These are phyloP conservation scores for Platerodrilus igneus DNA, from an alignment of 2,888 invertebrate species.

Conservation along the genomic window DNA sequence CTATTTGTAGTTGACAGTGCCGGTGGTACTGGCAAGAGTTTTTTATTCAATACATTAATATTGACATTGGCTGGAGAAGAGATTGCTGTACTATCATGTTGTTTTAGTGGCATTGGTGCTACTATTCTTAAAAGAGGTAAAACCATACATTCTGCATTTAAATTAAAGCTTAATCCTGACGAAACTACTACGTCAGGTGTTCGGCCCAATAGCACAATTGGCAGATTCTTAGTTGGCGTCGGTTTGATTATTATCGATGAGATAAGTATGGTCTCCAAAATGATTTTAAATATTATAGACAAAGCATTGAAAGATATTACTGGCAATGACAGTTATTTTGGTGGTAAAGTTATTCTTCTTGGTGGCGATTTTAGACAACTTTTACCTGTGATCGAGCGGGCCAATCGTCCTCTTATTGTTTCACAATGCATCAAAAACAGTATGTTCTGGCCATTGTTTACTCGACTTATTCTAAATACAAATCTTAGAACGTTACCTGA, in stretches of 20 bases:
- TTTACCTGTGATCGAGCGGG: too few relatives aligned
- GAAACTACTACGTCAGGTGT: conserved; percentile 11
- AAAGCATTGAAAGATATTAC: conserved; percentile 11
- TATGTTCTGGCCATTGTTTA: too few relatives aligned
- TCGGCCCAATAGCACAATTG: conserved; percentile 5
- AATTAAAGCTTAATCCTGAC: conserved; percentile 28
- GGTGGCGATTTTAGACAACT: conserved; percentile 13
- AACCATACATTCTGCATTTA: conserved; percentile 40
- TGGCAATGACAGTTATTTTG: conserved; percentile 8
- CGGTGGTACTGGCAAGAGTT: conserved; percentile 46
- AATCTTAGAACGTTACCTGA: too few relatives aligned
- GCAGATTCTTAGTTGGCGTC: conserved; percentile 5
- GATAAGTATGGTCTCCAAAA: conserved; percentile 15
- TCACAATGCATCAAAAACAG: too few relatives aligned
- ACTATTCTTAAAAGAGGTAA: conserved; percentile 36
- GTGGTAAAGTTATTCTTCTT: too few relatives aligned
- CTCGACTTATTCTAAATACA: too few relatives aligned
- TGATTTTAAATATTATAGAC: conserved; percentile 15
- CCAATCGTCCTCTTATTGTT: too few relatives aligned
- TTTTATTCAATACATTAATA: conserved; percentile 33
- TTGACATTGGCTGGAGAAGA: conserved; percentile 17
- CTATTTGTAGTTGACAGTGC: conserved; percentile 38
- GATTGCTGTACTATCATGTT: conserved; percentile 26
- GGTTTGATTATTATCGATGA: conserved; percentile 23
- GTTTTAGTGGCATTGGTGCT: conserved; percentile 40